Evolutionary conservation across 2,888 invertebrate species (phyloP).

Genomic region (Xestoiulus laeticollis): DNA sequence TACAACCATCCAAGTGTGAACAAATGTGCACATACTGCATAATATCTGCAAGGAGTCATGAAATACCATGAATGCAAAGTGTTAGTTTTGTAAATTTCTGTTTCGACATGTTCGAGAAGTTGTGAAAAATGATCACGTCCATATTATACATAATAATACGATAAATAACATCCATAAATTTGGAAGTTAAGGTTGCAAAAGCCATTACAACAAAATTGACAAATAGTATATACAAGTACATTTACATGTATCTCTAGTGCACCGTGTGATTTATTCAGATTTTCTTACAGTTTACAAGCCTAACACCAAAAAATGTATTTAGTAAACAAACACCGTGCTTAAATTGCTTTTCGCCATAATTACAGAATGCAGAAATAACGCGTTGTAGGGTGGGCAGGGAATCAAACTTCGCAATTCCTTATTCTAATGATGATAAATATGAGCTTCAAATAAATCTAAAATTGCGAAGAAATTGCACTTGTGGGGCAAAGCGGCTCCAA

Average conservation of each 20-base stretch:
- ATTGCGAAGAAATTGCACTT: neutral
- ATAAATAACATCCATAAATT: neutral
- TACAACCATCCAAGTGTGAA: neutral
- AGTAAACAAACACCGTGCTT: slow-evolving; percentile 16
- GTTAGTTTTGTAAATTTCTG: too few relatives aligned
- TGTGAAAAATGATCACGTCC: neutral
- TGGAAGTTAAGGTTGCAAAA: neutral
- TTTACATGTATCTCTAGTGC: neutral
- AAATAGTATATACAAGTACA: neutral
- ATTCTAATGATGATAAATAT: slow-evolving; percentile 24
- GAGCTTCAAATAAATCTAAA: slow-evolving; percentile 8
- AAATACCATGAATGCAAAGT: too few relatives aligned
- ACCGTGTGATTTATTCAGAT: neutral
- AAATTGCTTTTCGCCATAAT: neutral
- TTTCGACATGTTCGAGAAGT: neutral
- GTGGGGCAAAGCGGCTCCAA: neutral
- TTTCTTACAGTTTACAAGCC: neutral
- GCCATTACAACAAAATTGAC: neutral
- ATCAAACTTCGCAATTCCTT: neutral
- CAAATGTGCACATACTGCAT: neutral
- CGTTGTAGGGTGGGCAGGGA: neutral
- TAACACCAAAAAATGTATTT: slow-evolving; percentile 12
- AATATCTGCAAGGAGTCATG: too few relatives aligned
- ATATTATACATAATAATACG: neutral
- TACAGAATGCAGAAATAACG: neutral